phyloP scores from a whole-genome alignment of 2,113 vertebrate genomes.

The Austrofundulus limnaeus region DNA sequence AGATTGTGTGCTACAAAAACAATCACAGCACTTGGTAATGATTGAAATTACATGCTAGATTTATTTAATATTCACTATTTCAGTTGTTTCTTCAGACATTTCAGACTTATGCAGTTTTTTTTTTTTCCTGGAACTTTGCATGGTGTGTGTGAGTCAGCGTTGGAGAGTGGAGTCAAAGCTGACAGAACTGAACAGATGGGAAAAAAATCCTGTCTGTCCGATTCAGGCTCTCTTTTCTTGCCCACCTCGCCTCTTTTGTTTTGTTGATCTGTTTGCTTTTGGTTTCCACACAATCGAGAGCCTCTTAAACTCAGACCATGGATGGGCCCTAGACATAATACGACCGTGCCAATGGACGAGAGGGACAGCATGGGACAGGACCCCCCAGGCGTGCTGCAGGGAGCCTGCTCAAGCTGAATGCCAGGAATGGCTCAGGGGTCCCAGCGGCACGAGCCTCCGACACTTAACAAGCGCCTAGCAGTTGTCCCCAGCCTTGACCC shows the following conservation, averaged over 20 bases:
- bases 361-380: slow-evolving; percentile 51
- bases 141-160: slow-evolving; percentile 13
- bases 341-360: slow-evolving; percentile 54
- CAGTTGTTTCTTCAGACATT: slow-evolving; percentile 18
- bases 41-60: slow-evolving; percentile 19
- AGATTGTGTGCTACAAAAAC: slow-evolving; percentile 7
- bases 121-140: not conserved
- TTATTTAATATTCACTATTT: not conserved
- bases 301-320: slow-evolving; percentile 31
- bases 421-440: slow-evolving; percentile 73
- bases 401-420: slow-evolving; percentile 65
- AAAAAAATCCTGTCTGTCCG: slow-evolving; percentile 22
- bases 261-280: slow-evolving; percentile 76
- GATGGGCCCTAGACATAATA: slow-evolving; percentile 75
- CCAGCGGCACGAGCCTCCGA: slow-evolving; percentile 77
- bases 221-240: slow-evolving; percentile 29
- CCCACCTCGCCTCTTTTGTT: slow-evolving; percentile 59
- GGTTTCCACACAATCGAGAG: slow-evolving; percentile 71
- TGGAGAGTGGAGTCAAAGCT: slow-evolving; percentile 42
- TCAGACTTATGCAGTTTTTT: no score
- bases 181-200: slow-evolving; percentile 71
- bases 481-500: slow-evolving; percentile 77
- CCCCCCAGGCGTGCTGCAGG: slow-evolving; percentile 64
- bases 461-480: slow-evolving; percentile 80
- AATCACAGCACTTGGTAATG: slow-evolving; percentile 13